Conservation (phyloP, 2,797 vertebrate species). For the Danio tinwini region DNA sequence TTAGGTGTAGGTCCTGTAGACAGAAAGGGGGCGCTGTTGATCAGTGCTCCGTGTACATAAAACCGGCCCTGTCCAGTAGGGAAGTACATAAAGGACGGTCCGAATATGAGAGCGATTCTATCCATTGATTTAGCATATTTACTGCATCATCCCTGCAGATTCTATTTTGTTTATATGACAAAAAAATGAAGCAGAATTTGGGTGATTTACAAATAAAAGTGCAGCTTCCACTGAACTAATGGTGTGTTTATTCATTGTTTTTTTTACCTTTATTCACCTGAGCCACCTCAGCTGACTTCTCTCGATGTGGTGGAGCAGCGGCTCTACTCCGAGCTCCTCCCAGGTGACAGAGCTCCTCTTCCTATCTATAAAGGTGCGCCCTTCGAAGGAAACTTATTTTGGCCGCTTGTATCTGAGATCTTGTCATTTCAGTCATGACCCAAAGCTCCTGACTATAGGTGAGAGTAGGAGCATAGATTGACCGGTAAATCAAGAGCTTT, state of each 20-base stretch:
- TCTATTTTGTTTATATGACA: slow-evolving; percentile 92
- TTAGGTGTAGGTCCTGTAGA: slow-evolving; percentile 73
- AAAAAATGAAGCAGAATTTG: slow-evolving; percentile 87
- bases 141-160: slow-evolving; percentile 93
- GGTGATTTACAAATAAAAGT: slow-evolving; percentile 96
- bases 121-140: slow-evolving; percentile 89
- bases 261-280: no score
- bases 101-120: slow-evolving; percentile 86
- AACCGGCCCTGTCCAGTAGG: slow-evolving; percentile 73
- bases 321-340: no score
- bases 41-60: slow-evolving; percentile 92
- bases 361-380: no score
- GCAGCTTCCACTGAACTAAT: slow-evolving; percentile 88
- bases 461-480: no score
- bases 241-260: background rate
- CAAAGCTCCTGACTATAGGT: no score
- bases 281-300: no score
- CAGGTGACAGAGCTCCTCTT: no score
- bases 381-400: no score
- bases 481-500: no score
- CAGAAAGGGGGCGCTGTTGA: slow-evolving; percentile 88
- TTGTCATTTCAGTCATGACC: no score
- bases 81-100: slow-evolving; percentile 81
- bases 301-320: no score
- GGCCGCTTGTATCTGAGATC: no score